Conservation (phyloP, 2,797 vertebrate genomes). For the Protonibea diacanthus region DNA sequence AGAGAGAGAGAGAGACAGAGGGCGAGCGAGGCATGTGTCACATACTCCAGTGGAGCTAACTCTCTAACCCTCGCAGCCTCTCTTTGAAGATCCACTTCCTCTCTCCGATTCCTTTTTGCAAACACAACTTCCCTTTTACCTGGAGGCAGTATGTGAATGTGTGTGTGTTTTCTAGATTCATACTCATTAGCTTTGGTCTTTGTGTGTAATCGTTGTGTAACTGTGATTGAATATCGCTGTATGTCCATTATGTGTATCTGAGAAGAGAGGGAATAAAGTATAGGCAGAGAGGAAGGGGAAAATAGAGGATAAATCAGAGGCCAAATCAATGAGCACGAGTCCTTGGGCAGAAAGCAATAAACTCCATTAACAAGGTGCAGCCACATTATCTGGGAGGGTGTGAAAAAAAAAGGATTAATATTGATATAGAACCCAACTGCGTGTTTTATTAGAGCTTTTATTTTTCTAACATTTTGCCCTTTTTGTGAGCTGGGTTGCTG, state of each 20-base stretch:
- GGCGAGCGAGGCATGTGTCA: conserved; percentile 40
- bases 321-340: conserved; percentile 73
- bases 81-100: conserved; percentile 65
- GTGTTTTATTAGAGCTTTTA: conserved; percentile 71
- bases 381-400: conserved; percentile 63
- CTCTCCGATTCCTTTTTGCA: conserved; percentile 24
- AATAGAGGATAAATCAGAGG: conserved; percentile 68
- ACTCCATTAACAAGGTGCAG: conserved; percentile 78
- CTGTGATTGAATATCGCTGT: conserved; percentile 57
- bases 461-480: conserved; percentile 71
- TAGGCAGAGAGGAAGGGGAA: conserved; percentile 10
- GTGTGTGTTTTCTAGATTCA: conserved; percentile 6
- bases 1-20: conserved; percentile 9
- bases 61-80: conserved; percentile 34
- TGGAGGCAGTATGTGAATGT: conserved; percentile 26
- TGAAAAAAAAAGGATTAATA: conserved; percentile 49
- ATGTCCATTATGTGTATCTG: conserved; percentile 50
- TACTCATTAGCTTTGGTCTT: conserved; percentile 38
- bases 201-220: conserved; percentile 55
- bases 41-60: conserved; percentile 46
- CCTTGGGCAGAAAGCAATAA: conserved; percentile 79
- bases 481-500: conserved; percentile 54
- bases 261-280: conserved; percentile 25
- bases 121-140: conserved; percentile 67
- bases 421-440: conserved; percentile 66